Conservation (phyloP, 2,888 invertebrate genomes). For the Carcina quercana region DNA sequence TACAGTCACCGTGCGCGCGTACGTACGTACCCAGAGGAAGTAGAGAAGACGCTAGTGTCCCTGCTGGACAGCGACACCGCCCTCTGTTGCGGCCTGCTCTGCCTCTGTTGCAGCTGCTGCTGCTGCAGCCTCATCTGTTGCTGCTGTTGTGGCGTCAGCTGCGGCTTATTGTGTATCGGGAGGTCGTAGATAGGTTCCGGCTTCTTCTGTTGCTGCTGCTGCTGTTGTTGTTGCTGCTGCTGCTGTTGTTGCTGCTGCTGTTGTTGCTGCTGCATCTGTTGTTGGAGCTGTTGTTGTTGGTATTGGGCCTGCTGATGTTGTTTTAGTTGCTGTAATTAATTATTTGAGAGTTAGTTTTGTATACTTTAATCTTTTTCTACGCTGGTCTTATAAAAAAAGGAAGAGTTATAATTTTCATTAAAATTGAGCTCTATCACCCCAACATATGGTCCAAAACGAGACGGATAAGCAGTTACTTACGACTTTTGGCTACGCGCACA, state of each 20-base stretch:
- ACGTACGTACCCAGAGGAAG: slow-evolving; percentile 60
- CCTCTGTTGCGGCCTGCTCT: slow-evolving; percentile 30
- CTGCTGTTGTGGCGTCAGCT: slow-evolving; percentile 45
- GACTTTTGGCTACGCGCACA: too few species aligned
- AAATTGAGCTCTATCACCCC: too few species aligned
- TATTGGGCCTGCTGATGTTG: slow-evolving; percentile 13
- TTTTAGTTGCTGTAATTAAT: slow-evolving; percentile 26
- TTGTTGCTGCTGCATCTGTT: slow-evolving; percentile 19
- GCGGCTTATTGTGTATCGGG: slow-evolving; percentile 62
- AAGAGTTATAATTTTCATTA: too few species aligned
- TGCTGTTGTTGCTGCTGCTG: slow-evolving; percentile 12
- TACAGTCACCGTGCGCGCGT: too few species aligned
- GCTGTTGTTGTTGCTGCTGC: slow-evolving; percentile 16
- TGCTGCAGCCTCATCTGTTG: slow-evolving; percentile 32
- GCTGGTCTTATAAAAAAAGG: too few species aligned
- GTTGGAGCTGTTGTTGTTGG: slow-evolving; percentile 11
- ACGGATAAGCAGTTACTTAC: too few species aligned
- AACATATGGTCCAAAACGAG: too few species aligned
- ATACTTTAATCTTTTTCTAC: background rate
- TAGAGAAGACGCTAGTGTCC: slow-evolving; percentile 63
- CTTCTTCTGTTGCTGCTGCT: slow-evolving; percentile 40
- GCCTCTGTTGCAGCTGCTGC: slow-evolving; percentile 24
- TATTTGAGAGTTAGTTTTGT: background rate
- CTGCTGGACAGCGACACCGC: slow-evolving; percentile 53
- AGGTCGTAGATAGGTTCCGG: slow-evolving; percentile 63